Evolutionary conservation across 2,797 vertebrate species (phyloP), one percentile per base, ranked within the genome.

Genomic region (Falco rusticolus): DNA sequence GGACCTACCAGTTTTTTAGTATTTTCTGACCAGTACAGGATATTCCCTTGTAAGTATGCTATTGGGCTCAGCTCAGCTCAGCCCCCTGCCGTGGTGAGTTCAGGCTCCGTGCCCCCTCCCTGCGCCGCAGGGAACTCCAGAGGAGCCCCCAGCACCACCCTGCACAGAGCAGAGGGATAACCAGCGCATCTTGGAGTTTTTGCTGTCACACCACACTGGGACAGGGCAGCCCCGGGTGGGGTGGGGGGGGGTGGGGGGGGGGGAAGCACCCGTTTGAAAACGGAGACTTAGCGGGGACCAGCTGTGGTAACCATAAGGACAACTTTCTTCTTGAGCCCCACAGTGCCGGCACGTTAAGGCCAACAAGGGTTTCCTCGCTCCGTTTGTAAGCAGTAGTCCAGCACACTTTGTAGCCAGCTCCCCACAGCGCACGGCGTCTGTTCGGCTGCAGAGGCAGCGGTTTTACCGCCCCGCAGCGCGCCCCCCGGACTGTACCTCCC

Each of bases 281-380:
- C 0, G 29, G 21, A 68, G 18, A 51, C 6, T 22, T 31, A 45
- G 10, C 1, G 1, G n/a, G 19, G 6, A 28, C 31, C 14, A 14
- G 7, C 1, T 21, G 1, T 17, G 26, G 16, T 9, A 64, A 39
- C 7, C 26, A 8, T 39, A 89, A 66, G 48, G 24, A 10, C 26
- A 34, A 7, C 31, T 37, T 79, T 66, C 56, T 41, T 41, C 65
- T 63, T 9, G 26, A 25, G 68, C 21, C 21, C 5, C 13, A 5
- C 43, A 15, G 0, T 1, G 6, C 2, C 13, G 21, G 15, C 9
- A 2, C 6, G 3, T 5, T 13, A 33, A 68, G 13, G 41, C 8
- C n/a, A 61, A 31, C 26, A 11, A 12, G 12, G 34, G 34, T 87
- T 91, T 93, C 18, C 19, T 51, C 3, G 1, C 4, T 41, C 20